Conservation (phyloP, 30 jellyfish, hydroid and myxozoan genomes). For the Aurelia aurita region DNA sequence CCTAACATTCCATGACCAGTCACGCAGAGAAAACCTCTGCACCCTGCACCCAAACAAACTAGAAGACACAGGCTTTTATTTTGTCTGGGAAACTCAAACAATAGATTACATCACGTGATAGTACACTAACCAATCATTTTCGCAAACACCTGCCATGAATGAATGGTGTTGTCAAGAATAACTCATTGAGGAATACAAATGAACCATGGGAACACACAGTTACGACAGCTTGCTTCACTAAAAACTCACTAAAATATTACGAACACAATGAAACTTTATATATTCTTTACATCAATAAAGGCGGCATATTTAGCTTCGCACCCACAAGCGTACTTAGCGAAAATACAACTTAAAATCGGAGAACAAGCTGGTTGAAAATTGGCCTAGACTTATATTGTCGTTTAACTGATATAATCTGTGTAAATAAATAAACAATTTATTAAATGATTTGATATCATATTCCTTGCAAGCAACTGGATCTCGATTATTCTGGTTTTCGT, state of each 20-base stretch:
- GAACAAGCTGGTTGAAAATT: no score
- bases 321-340: no score
- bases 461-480: no score
- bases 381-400: no score
- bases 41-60: not conserved
- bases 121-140: constrained; percentile 18
- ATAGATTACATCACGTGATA: constrained; percentile 28
- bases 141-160: constrained; percentile 50
- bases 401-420: no score
- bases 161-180: constrained; percentile 24
- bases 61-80: not conserved
- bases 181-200: constrained; percentile 15
- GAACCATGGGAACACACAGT: constrained; percentile 33
- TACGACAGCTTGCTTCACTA: not conserved
- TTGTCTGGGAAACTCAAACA: not conserved
- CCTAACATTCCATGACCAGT: constrained; percentile 39
- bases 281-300: not conserved
- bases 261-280: not conserved
- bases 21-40: constrained; percentile 10
- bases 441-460: no score
- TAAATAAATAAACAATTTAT: no score
- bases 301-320: no score
- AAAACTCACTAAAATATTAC: not conserved
- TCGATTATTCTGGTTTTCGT: no score
- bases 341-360: no score